Base-by-base conservation (phyloP, 2,113 vertebrate genomes). In the Archilochus colubris region DNA sequence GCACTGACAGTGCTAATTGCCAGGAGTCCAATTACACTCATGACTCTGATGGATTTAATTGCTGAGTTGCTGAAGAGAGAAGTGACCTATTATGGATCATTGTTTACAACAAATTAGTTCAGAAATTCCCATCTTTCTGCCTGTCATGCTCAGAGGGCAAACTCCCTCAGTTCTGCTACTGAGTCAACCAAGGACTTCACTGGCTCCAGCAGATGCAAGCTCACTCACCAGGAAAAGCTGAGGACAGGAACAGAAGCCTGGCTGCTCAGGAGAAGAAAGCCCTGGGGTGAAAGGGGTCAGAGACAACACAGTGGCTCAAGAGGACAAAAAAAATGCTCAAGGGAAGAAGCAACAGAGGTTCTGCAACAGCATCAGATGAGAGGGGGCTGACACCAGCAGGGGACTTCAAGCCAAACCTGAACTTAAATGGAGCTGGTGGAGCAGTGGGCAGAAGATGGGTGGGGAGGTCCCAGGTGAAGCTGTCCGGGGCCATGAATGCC, bases 51-150 rank as follows among this genome's bases (percentile, higher is more conserved):
- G 69, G 91, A 48, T 75, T 93, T 96, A 91, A 94, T 92, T 84
- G 83, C 89, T 3, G 25, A 88, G 73, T 1, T 84, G 83, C 89
- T 92, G 94, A 82, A 53, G 62, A 79, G 69, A 87, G 81, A 91
- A 95, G 85, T 90, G 90, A 96, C 93, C 94, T 94, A 77, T 94
- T 87, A 93, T 54, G 84, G 91, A 76, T 95, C 87, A 89, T 18
- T 93, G 93, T 97, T 96, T 97, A 91, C 94, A 82, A 86, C 58
- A 96, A 87, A 92, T 94, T 64, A 94, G 58, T 73, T 94, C 75
- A 89, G 81, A 94, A 92, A 82, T 85, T 63, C 74, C 84, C 89
- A 82, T 89, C 74, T 11, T 63, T 69, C 88, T 75, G 88, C 82
- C 82, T 92, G 91, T 63, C 86, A n/a, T 6, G 77, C 84, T 93